A percentile compares a stretch with the other conserved stretches of the same genome.
Evolutionary conservation across 2,797 vertebrate genomes (phyloP).

Genomic region (Peromyscus nudipes): DNA sequence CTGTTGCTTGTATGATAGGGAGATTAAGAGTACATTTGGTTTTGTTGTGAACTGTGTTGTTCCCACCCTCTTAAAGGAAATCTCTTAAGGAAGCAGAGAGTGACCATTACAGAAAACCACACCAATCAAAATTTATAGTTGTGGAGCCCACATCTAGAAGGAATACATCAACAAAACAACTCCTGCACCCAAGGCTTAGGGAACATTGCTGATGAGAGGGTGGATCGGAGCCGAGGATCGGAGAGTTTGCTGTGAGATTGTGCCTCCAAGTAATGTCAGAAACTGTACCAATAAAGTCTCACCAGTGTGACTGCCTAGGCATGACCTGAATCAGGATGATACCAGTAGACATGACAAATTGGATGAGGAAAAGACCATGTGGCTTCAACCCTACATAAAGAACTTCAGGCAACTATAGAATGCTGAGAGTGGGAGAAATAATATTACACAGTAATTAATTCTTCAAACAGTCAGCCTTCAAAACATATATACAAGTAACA

Average conservation of each 20-base stretch:
- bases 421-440: background rate
- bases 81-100: background rate
- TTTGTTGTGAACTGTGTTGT: background rate
- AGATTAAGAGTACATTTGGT: background rate
- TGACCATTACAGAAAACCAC: background rate
- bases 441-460: background rate
- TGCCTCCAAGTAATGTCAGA: background rate
- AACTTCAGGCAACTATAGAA: background rate
- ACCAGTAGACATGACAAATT: background rate
- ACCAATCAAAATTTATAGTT: background rate
- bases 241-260: background rate
- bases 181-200: background rate
- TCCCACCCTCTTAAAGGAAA: background rate
- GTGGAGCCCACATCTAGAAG: background rate
- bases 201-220: background rate
- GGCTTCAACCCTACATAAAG: background rate
- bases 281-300: background rate
- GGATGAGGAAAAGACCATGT: background rate
- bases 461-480: background rate
- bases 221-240: background rate
- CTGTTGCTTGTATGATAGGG: background rate
- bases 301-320: background rate
- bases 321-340: background rate
- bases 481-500: too few species aligned
- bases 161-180: background rate